Evolutionary conservation across 2,113 vertebrate genomes (phyloP), one percentile per base, ranked within the genome.

Genomic region (Pollimyrus isidori): DNA sequence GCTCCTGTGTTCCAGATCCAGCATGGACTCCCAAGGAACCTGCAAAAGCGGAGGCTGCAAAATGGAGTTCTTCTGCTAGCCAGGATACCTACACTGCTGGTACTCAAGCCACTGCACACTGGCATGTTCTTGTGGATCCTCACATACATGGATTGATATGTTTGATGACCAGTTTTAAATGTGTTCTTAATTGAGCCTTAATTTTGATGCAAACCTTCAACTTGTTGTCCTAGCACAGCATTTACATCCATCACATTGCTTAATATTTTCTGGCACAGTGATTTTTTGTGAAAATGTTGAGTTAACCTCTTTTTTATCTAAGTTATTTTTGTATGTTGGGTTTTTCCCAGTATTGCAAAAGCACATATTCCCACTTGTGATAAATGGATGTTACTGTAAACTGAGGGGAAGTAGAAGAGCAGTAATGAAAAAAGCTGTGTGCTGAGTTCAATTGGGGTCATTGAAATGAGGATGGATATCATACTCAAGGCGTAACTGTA

Each of bases 1-100:
- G 94, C 95, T 98, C 1, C 96, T 99, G 39, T 98, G 96, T 87
- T 97, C 98, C 21, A 94, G 97, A 89, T 97, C 97, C 21, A 98
- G 97, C 92, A 97, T 96, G 19, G 98, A 98, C 90, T 98, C 98
- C 85, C 96, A 97, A 91, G 95, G 95, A 95, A 97, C 97, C 26
- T 97, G 95, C 91, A 98, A 97, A 94, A 97, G 96, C 2, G 97
- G 98, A 90, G 94, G 93, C 49, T 97, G 94, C 53, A 95, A 95
- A 3, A 95, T 95, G 3, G 97, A 98, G 90, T 98, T 96, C 91
- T 95, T 97, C 46, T 98, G 96, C 93, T 99, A 93, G 97, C 45
- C 13, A 1, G 42, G 53, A 11, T 2, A 23, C 19, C 21, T 15
- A 4, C 21, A 49, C 23, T 50, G 49, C 30, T 56, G n/a, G n/a